Base-by-base conservation (phyloP, 2,113 vertebrate genomes). In the Pelecanus crispus region DNA sequence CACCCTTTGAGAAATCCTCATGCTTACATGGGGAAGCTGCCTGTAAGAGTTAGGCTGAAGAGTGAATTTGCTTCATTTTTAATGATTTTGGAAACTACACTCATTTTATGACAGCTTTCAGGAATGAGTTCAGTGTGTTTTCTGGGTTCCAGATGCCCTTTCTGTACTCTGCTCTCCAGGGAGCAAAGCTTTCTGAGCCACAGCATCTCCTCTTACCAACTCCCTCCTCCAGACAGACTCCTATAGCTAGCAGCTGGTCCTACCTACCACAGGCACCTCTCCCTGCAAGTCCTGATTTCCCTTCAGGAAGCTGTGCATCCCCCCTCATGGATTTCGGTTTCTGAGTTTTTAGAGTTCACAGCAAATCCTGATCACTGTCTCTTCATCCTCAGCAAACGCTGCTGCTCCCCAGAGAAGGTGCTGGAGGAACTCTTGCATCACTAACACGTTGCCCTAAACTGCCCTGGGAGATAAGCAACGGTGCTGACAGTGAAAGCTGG, bases 311-410 rank as follows among this genome's bases (percentile, higher is more conserved):
- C 13, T 16, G 13, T 5, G 8, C 36, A 21, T 44, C 26, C 40
- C 13, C 13, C 38, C 53, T n/a, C 42, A 31, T 0, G 0, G 10
- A 17, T 38, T 45, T 28, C 10, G 8, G 29, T 2, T 62, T 55
- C 40, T 10, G 34, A n/a, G 21, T 3, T 34, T 73, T n/a, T 2
- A 7, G 8, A 26, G 25, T 42, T 67, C 34, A 61, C 61, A 67
- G 25, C 17, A 47, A 74, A 67, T 28, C 31, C 38, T 22, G 4
- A 40, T 18, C 4, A 7, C 13, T 36, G 17, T 6, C 16, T 42
- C 53, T 10, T 67, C 62, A 44, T 16, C 45, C 34, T 52, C 89
- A 40, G n/a, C 55, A 38, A 56, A 73, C 6, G 8, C 44, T 73
- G 59, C 34, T 17, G 52, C 67, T 80, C 45, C 59, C 38, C 52